Base-by-base conservation (phyloP, 2,113 vertebrate species). In the Abramis brama region DNA sequence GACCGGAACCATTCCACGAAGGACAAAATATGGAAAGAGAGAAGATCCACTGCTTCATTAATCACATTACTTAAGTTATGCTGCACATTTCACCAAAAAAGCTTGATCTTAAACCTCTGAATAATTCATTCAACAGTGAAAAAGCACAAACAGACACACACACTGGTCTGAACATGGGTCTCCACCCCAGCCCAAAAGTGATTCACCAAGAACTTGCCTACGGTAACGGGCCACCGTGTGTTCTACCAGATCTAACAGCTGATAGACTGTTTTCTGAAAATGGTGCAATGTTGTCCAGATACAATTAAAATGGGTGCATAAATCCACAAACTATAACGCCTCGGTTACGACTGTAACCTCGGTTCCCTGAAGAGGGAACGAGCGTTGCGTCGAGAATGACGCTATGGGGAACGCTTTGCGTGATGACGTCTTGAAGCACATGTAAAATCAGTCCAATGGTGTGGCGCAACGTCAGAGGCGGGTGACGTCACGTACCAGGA, bases 181-280 rank as follows among this genome's bases (percentile, higher is more conserved):
- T 80, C 86, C 86, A 90, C 84, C 89, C 76, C 60, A 19, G 91
- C 86, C 71, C 75, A 78, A 90, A 91, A 94, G 93, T 90, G 90
- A 94, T 92, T 91, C 75, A 79, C 74, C 85, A 93, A 91, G 93
- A 90, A 90, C 92, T 92, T 89, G 64, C 86, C 90, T 19, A 77
- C 9, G 47, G 27, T 55, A 52, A 77, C 25, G n/a, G 88, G 82
- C 86, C 89, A 90, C 88, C 55, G 78, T 88, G 87, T 85, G 81
- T 33, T 59, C 74, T 85, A 88, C 62, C 84, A 88, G 90, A 91
- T 85, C 75, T 23, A 70, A 89, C 89, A 66, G 80, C 87, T 89
- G 86, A 94, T 91, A 88, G 83, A 57, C 85, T 73, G 64, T 83
- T 66, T 12, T 74, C 84, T 91, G 89, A 89, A 88, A 86, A 87